Conservation (phyloP, 2,797 vertebrate species). For the Cheirogaleus major region DNA sequence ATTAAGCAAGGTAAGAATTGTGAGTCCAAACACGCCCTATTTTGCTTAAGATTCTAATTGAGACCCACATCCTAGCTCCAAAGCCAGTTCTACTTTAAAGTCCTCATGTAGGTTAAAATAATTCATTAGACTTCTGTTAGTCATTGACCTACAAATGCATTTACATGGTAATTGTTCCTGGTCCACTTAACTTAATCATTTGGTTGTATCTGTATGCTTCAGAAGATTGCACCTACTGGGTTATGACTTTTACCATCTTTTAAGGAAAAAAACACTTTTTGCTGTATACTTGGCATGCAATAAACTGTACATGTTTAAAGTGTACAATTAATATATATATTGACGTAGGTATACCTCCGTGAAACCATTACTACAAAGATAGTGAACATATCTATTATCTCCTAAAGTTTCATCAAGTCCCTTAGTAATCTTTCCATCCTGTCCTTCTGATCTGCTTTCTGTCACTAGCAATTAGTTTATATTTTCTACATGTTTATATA, state of each 20-base stretch:
- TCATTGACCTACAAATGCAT: constrained; percentile 81
- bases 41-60: constrained; percentile 76
- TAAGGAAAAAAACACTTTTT: not conserved
- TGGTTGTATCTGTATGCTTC: constrained; percentile 71
- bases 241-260: constrained; percentile 72
- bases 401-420: not conserved
- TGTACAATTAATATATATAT: not conserved
- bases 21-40: constrained; percentile 68
- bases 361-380: not conserved
- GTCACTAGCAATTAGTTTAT: not conserved
- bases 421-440: not conserved
- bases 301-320: not conserved
- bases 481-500: not conserved
- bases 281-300: not conserved
- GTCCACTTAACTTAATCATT: constrained; percentile 81
- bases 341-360: not conserved
- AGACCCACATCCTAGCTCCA: constrained; percentile 67
- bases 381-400: not conserved
- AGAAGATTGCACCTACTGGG: constrained; percentile 73
- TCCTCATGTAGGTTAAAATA: constrained; percentile 78
- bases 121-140: constrained; percentile 78
- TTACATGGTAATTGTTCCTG: constrained; percentile 80
- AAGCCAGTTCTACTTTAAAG: constrained; percentile 61
- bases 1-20: constrained; percentile 58
- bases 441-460: not conserved